These are phyloP conservation scores for Dermochelys coriacea DNA, from an alignment of 2,797 vertebrate genomes.

Conservation along the genomic window DNA sequence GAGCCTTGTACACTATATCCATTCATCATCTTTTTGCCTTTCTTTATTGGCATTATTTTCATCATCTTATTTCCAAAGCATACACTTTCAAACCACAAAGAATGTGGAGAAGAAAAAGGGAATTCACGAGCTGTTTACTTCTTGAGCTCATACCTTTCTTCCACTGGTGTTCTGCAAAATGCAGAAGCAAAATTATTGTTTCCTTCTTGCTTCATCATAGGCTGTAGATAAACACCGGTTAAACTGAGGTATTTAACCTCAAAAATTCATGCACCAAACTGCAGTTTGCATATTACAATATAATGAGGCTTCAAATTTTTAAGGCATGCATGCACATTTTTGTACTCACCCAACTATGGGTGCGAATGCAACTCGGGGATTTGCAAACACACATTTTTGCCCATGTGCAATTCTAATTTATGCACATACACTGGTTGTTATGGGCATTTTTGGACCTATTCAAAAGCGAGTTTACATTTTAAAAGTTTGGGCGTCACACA, in stretches of 20 bases:
- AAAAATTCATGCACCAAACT: neutral
- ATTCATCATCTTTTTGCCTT: neutral
- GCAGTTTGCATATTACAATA: neutral
- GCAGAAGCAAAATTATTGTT: neutral
- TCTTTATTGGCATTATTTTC: neutral
- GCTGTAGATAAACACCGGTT: neutral
- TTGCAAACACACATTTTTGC: neutral
- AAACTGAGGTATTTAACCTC: neutral
- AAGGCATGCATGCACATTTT: neutral
- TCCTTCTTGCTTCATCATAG: neutral
- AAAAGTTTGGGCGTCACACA: neutral
- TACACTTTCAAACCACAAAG: neutral
- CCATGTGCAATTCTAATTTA: fast-evolving
- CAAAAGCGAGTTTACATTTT: neutral
- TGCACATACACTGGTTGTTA: neutral
- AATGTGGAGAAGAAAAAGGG: neutral
- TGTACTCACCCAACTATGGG: neutral
- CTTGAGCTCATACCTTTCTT: neutral
- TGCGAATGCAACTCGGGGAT: neutral
- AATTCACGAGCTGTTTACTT: neutral
- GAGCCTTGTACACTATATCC: slow-evolving; percentile 14
- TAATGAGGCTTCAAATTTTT: neutral
- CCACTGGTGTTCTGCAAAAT: neutral
- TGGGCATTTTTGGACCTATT: fast-evolving
- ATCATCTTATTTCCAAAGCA: neutral